Evolutionary conservation across 2,888 invertebrate species (phyloP), one percentile per base, ranked within the genome.

Genomic region (Bimastos eiseni): DNA sequence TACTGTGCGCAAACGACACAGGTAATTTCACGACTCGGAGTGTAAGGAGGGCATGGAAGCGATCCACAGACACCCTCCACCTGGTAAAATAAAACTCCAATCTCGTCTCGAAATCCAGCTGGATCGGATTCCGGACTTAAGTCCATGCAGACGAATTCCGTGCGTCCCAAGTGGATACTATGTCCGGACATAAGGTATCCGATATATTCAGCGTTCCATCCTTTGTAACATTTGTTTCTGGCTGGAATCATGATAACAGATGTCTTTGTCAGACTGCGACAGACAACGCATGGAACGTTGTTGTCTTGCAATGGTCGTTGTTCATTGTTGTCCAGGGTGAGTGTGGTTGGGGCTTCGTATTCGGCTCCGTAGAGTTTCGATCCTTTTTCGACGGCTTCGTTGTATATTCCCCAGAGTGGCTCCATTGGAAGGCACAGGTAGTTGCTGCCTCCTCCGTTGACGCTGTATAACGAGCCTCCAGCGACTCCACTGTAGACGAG

Each of bases 11-110:
- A 93, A 1, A 93, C 93, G 55, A 91, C 92, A 90, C 93, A 93
- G 84, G 92, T 92, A 17, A 93, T 55, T 88, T 92, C 92, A 88
- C 91, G 90, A 33, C 92, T 92, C 15, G 91, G 70, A 0, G 91
- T 90, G 90, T 93, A 93, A 2, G 91, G 91, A 0, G 93, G 92
- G 89, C 93, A 93, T 21, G 92, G 92, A 24, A 93, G 90, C 30
- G 93, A 92, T 19, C 93, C 93, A 91, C 93, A 93, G 83, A 88
- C 70, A n/a, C 90, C 92, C 38, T 92, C 92, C 89, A 83, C 1
- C 92, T 36, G 34, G 86, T 86, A 86, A 33, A 86, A 86, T 36
- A 86, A 36, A 34, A 36, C 86, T 86, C 86, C 92, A 70, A 92
- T 89, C 70, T 92, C 88, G 86, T 92, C 89, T 30, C 89, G 34